Base-by-base conservation (phyloP, 2,888 invertebrate species). In the Acanthococcus lagerstroemiae region DNA sequence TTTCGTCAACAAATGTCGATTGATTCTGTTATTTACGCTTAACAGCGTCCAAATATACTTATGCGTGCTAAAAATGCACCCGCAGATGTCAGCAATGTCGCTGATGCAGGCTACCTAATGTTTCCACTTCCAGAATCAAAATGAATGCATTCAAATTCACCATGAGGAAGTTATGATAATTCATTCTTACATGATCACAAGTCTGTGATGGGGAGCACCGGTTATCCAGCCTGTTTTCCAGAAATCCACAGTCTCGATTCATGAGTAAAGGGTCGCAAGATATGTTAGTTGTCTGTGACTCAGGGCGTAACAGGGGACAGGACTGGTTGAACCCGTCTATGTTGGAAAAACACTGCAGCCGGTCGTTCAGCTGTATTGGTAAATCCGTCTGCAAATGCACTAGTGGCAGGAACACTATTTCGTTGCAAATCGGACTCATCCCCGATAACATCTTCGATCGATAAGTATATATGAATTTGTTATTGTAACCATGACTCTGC, bases 401-500 rank as follows among this genome's bases (percentile, higher is more conserved):
- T 55, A 78, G 73, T 0, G 80, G 80, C 22, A 79, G 73, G 70
- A 79, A 79, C 71, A 78, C 76, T 68, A 79, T 75, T 72, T 79
- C 78, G 71, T 79, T 30, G 15, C 66, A 66, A 37, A 30, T 56
- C 12, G 50, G 58, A 3, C 58, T 45, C n/a, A 37, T 12, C n/a
- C n/a, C n/a, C n/a, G n/a, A n/a, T n/a, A n/a, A n/a, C n/a, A n/a
- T n/a, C n/a, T 37, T 37, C 3, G 37, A n/a, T 37, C 37, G 12
- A n/a, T 15, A 37, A n/a, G 37, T 15, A 37, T n/a, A n/a, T 37
- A n/a, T n/a, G n/a, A n/a, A 37, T 37, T n/a, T 37, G 37, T 15
- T 15, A 37, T 37, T 37, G 3, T 37, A 37, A 37, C n/a, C 37
- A 9, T 37, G 37, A 3, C 37, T n/a, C 12, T 37, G n/a, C n/a